Base-by-base conservation (phyloP, 2,797 vertebrate genomes). In the Coregonus suidteri region DNA sequence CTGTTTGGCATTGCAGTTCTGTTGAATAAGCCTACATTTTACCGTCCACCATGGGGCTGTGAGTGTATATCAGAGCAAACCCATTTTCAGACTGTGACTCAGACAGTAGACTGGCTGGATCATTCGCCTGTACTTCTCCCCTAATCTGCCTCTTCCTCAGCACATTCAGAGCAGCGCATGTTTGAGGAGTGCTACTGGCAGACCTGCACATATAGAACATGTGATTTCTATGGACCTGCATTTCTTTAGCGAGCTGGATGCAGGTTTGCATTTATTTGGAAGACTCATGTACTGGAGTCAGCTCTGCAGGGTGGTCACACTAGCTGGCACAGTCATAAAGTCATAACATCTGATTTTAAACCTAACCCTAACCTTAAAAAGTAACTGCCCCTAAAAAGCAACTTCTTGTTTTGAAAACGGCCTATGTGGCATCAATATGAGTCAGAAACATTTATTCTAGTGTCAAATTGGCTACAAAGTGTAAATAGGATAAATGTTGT, bases 91-190 rank as follows among this genome's bases (percentile, higher is more conserved):
- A 25, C n/a, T 11, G 6, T 6, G 25, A 20, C 41, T 20, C 5
- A 9, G 7, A 25, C n/a, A 4, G n/a, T 7, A 47, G 25, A 20
- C 6, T 25, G 9, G 15, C 59, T 13, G 59, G 59, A 25, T 62
- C 59, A 62, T 20, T 62, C 1, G 6, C 15, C 20, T 9, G n/a
- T 62, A 62, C 15, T n/a, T 62, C 6, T 62, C n/a, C 59, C 59
- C 3, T 62, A 20, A 62, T 62, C 59, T 62, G 59, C 59, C 59
- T 62, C 14, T 37, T 16, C 67, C 11, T 16, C 15, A 69, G 67
- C 14, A 2, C 35, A 69, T 69, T 51, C 69, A 71, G n/a, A 78
- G 56, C 53, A 71, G 84, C 77, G 84, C 74, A 85, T 89, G 75
- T 20, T 25, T 20, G 20, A 20, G n/a, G 59, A 20, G 16, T 25